Conservation (phyloP, 1,140 invertebrate species). For the Papilio machaon region DNA sequence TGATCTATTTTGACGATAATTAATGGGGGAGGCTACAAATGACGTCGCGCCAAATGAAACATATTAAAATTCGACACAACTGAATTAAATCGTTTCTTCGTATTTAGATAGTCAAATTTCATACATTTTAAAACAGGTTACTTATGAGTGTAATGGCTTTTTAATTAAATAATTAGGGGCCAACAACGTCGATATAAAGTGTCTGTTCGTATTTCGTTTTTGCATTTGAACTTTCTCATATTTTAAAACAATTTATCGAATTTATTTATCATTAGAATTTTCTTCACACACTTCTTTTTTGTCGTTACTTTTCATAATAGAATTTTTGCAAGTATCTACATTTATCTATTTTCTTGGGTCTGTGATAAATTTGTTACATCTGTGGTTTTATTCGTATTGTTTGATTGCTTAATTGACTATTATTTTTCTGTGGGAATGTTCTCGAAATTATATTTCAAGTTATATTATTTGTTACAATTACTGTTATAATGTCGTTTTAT, state of each 20-base stretch:
- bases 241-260: neutral
- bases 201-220: conserved; percentile 37
- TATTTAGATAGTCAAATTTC: conserved; percentile 78
- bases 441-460: neutral
- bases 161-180: conserved; percentile 76
- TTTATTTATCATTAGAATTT: neutral
- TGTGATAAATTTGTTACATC: conserved; percentile 23
- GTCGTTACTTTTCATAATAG: neutral
- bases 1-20: neutral
- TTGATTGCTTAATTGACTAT: neutral
- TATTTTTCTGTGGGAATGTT: neutral
- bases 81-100: conserved; percentile 63
- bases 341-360: conserved; percentile 17
- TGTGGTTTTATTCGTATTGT: neutral
- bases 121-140: conserved; percentile 79
- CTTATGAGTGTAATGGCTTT: conserved; percentile 79
- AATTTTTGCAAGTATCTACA: conserved; percentile 6
- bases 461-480: neutral
- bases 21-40: conserved; percentile 47
- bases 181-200: conserved; percentile 62
- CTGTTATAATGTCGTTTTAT: neutral
- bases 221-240: neutral
- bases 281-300: neutral
- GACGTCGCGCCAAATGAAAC: conserved; percentile 72
- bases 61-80: conserved; percentile 62